Base-by-base conservation (phyloP, 1,140 invertebrate genomes). In the Drosophila melanogaster region DNA sequence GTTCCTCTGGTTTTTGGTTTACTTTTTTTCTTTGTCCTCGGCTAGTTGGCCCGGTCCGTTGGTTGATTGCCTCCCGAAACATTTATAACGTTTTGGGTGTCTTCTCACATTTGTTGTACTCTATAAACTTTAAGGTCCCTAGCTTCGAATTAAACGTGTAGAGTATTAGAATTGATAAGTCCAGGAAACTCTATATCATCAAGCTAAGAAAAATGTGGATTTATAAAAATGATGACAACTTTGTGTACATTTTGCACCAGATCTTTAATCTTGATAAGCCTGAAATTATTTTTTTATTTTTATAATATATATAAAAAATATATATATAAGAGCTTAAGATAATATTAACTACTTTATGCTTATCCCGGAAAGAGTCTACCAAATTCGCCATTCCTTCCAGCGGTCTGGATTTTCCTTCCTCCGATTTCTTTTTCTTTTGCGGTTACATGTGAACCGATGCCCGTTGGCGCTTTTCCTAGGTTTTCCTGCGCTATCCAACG, bases 401-500 rank as follows among this genome's bases (percentile, higher is more conserved):
- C 33, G 15, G 2, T 17, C 26, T 30, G n/a, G 33, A 35, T 50
- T 40, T 64, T 49, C 46, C 47, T 44, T 51, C 65, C 6, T 30
- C 35, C 55, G 47, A 41, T 76, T 66, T 76, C 71, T 56, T 79
- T 67, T 77, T 64, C 65, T 71, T 72, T 56, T 87, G 76, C 67
- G 75, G 79, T 89, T 89, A 75, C 79, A 79, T 77, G 78, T 78
- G 74, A 70, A 70, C 64, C 65, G 64, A 74, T 57, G 67, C 51
- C 83, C 81, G 56, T 54, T 65, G 75, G 83, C 66, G 67, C 75
- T 83, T 73, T 75, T 65, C 40, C 72, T 65, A 60, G 56, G 43
- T 50, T 75, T 74, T 87, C 70, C 49, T 87, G 49, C 67, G 79
- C 79, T 87, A 87, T 89, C 83, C 81, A 77, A 72, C 77, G 81